A percentile compares a stretch with the other conserved stretches of the same genome.
These are phyloP conservation scores for Phalacrocorax aristotelis DNA, from an alignment of 2,113 vertebrate genomes.

Conservation along the genomic window DNA sequence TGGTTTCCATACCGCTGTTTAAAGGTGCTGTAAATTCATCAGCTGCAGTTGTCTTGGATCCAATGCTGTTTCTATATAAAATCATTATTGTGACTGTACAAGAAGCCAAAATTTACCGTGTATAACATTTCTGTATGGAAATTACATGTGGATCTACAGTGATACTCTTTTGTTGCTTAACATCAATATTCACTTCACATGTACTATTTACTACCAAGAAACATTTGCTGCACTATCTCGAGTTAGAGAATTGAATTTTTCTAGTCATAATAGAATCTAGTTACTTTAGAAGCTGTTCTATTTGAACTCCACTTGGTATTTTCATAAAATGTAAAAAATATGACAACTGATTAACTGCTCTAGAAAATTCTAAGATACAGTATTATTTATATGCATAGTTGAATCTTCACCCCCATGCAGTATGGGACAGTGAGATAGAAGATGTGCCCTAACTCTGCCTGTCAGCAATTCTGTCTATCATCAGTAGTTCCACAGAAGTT, in stretches of 20 bases:
- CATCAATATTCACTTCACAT: not conserved
- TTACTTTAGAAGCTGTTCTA: not conserved
- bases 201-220: not conserved
- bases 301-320: not conserved
- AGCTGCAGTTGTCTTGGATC: conserved; percentile 25
- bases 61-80: conserved; percentile 41
- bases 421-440: not conserved
- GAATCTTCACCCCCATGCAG: not conserved
- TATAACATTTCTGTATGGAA: not conserved
- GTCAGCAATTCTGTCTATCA: not conserved
- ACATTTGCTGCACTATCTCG: not conserved
- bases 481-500: not conserved
- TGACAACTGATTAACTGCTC: not conserved
- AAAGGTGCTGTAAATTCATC: not conserved
- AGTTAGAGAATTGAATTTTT: not conserved
- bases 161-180: not conserved
- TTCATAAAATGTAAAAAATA: not conserved
- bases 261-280: not conserved
- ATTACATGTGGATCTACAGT: not conserved
- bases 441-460: not conserved
- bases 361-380: not conserved
- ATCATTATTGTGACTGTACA: not conserved
- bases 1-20: not conserved
- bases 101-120: not conserved
- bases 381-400: not conserved